phyloP scores from a whole-genome alignment of 64 coral and sea anemone genomes.

The Actinia tenebrosa region DNA sequence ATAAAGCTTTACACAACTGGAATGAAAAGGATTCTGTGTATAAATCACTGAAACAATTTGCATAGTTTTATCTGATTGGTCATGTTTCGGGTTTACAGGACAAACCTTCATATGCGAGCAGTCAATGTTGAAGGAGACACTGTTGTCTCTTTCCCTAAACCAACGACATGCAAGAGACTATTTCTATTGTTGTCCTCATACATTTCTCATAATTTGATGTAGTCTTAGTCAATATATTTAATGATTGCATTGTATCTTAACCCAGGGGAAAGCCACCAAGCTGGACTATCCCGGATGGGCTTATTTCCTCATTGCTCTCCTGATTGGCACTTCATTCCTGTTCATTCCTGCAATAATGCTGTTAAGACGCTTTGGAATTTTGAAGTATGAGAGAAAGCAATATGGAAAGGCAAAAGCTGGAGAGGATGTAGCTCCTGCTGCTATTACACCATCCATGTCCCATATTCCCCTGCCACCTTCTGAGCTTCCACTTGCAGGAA shows the following conservation, averaged over 20 bases:
- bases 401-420: slow-evolving; percentile 20
- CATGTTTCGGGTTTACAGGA: too few relatives aligned
- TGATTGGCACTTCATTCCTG: slow-evolving; percentile 39
- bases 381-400: slow-evolving; percentile 35
- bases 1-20: too few relatives aligned
- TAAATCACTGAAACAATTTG: too few relatives aligned
- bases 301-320: slow-evolving; percentile 49
- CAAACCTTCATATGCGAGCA: too few relatives aligned
- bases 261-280: not conserved
- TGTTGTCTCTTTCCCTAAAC: too few relatives aligned
- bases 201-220: too few relatives aligned
- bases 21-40: too few relatives aligned
- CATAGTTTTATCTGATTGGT: too few relatives aligned
- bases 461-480: slow-evolving; percentile 45
- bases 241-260: not conserved
- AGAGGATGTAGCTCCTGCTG: slow-evolving; percentile 28
- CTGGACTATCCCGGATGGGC: slow-evolving; percentile 41
- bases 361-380: slow-evolving; percentile 31
- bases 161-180: too few relatives aligned
- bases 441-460: slow-evolving; percentile 57
- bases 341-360: slow-evolving; percentile 34
- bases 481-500: slow-evolving; percentile 51
- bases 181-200: too few relatives aligned
- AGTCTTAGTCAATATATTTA: too few relatives aligned
- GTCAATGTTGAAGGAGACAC: too few relatives aligned